Evolutionary conservation across 2,113 vertebrate genomes (phyloP).

Genomic region (Perognathus longimembris): DNA sequence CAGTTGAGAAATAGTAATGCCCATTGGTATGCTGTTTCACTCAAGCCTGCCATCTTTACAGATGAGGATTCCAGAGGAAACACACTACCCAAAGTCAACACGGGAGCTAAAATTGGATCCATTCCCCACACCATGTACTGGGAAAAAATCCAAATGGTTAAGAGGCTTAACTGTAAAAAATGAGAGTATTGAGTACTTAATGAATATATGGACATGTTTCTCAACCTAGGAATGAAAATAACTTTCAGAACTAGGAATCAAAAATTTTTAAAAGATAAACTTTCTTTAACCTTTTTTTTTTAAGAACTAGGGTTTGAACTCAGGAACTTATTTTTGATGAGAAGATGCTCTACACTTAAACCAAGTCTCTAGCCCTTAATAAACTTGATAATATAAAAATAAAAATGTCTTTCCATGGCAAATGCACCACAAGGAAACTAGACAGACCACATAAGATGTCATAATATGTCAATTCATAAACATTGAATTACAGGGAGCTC

Average conservation of each 20-base stretch:
- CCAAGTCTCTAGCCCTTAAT: background rate
- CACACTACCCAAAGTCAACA: background rate
- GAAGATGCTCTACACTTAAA: too few species aligned
- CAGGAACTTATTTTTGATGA: too few species aligned
- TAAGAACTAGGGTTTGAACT: too few species aligned
- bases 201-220: conserved; percentile 26
- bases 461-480: background rate
- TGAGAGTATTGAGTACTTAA: background rate
- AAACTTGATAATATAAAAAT: conserved; percentile 42
- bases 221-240: conserved; percentile 2
- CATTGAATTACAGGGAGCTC: background rate
- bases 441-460: conserved; percentile 4
- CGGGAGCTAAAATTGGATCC: conserved; percentile 20
- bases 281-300: too few species aligned
- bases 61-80: background rate
- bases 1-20: background rate
- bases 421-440: conserved; percentile 21
- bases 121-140: background rate
- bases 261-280: background rate
- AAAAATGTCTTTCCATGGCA: background rate
- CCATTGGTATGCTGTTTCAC: background rate
- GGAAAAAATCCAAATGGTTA: conserved; percentile 12
- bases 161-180: conserved; percentile 49
- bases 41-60: background rate
- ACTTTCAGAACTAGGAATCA: background rate